Base-by-base conservation (phyloP, 1,140 invertebrate genomes). In the Drosophila tsacasi region DNA sequence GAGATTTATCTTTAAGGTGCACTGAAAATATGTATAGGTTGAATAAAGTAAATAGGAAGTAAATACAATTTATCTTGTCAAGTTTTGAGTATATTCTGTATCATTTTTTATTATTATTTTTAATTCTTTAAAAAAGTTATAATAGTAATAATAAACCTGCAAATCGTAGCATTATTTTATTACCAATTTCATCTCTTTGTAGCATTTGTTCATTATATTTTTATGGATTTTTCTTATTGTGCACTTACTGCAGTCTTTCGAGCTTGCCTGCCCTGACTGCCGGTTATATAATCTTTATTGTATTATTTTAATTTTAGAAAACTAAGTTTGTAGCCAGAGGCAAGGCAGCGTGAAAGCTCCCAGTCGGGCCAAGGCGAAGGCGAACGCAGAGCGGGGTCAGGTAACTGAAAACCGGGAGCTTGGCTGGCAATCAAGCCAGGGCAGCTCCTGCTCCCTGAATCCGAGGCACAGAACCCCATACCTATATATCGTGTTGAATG, bases 291-390 rank as follows among this genome's bases (percentile, higher is more conserved):
- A 90, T 90, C 85, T 79, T 85, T 82, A 90, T 90, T 85, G 81
- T 90, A 90, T 90, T 90, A 90, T 90, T 90, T 90, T 91, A 90
- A 90, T 90, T 78, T 87, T 85, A 82, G 85, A 77, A 90, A 90
- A 90, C 81, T 74, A 79, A 84, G 81, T 89, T 87, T 81, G 76
- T 52, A 65, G 79, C 49, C 39, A 47, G 21, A 59, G 44, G 66
- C 75, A 64, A 65, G 61, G 54, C 47, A 60, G 66, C 69, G 67
- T 73, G 37, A 73, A 71, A 72, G 69, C 67, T 72, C 37, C 37
- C 21, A 63, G 63, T 19, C 13, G 10, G 17, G 40, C 30, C 27
- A 61, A 42, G 57, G 32, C 25, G 40, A 40, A 13, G 25, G 61
- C 25, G 1, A 47, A 19, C 5, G 27, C 7, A 12, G 65, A 46